These are phyloP conservation scores for Rhea pennata DNA, from an alignment of 2,113 vertebrate species.

Conservation along the genomic window DNA sequence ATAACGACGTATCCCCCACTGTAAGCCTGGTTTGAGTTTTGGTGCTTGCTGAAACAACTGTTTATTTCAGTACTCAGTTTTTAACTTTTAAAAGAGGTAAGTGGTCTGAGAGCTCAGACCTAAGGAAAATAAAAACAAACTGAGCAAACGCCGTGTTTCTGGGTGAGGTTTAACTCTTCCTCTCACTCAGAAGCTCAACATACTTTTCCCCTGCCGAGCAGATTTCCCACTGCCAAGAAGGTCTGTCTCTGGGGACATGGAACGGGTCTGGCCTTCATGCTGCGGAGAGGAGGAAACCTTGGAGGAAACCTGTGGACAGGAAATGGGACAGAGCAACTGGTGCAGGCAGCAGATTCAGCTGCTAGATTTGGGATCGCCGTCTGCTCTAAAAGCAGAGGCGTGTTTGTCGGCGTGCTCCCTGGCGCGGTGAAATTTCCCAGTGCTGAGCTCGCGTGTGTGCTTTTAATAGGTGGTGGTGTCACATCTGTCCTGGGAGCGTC, in stretches of 20 bases:
- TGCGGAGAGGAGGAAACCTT: background rate
- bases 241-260: accelerated
- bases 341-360: background rate
- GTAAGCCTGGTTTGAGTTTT: background rate
- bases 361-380: background rate
- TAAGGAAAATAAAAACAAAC: background rate
- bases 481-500: background rate
- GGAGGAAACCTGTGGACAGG: background rate
- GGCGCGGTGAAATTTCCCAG: accelerated
- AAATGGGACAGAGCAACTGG: accelerated
- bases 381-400: background rate
- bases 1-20: accelerated
- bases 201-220: background rate
- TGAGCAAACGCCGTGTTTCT: background rate
- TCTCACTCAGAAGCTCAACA: accelerated
- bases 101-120: background rate
- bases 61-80: background rate
- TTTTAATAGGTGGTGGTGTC: background rate
- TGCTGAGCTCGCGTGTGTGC: accelerated
- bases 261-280: background rate
- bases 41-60: background rate
- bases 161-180: background rate
- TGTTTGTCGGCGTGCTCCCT: background rate
- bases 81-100: background rate
- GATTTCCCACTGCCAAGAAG: background rate